A percentile compares a stretch with the other conserved stretches of the same genome.
phyloP scores from a whole-genome alignment of 2,888 invertebrate genomes.

The Pogonocherus hispidulus region DNA sequence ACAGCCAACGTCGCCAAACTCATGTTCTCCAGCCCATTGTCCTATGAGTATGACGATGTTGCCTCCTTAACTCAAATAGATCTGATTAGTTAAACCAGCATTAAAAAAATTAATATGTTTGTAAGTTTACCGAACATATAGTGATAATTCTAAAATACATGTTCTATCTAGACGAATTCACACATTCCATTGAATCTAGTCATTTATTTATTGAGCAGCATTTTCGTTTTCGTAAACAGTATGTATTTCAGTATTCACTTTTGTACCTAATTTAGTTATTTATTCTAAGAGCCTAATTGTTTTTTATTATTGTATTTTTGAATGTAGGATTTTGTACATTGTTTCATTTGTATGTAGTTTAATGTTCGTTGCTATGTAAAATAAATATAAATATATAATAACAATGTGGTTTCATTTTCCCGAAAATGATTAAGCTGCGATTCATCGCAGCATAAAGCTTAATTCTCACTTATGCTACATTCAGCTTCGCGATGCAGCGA shows the following conservation, averaged over 20 bases:
- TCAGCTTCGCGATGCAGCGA: too few species aligned
- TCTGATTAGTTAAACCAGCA: conserved; percentile 34
- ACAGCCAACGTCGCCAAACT: conserved; percentile 20
- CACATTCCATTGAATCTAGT: conserved; percentile 42
- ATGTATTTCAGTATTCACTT: conserved; percentile 40
- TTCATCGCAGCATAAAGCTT: too few species aligned
- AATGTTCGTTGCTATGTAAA: conserved; percentile 46
- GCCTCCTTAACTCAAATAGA: conserved; percentile 24
- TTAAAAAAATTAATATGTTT: conserved; percentile 25
- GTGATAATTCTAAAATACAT: conserved; percentile 22
- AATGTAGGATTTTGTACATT: conserved; percentile 40
- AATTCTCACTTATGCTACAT: too few species aligned
- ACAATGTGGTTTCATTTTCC: conserved; percentile 5
- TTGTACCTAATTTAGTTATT: conserved; percentile 40
- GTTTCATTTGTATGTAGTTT: conserved; percentile 36
- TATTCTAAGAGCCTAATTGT: conserved; percentile 30
- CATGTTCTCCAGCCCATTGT: conserved; percentile 23
- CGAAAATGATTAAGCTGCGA: too few species aligned
- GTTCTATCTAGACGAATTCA: conserved; percentile 29
- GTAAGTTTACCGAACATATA: conserved; percentile 22
- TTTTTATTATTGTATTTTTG: conserved; percentile 37
- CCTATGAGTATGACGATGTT: conserved; percentile 19
- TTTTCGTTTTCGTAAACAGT: conserved; percentile 35
- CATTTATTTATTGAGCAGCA: conserved; percentile 41
- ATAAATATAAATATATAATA: conserved; percentile 34